Conservation (phyloP, 37 sponge, comb jelly and placozoan genomes). For the Halisarca cf. caerulea region DNA sequence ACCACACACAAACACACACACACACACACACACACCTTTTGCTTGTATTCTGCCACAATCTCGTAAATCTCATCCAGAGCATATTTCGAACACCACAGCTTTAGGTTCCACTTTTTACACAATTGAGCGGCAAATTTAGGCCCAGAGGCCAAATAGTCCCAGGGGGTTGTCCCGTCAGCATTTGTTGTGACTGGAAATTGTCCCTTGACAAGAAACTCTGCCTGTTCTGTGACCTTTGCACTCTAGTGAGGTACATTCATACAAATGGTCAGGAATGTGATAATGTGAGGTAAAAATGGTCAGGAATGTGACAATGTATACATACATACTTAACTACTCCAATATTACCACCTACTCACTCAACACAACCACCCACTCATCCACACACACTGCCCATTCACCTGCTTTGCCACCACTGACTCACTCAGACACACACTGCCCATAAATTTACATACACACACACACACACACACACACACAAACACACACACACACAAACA, state of each 20-base stretch:
- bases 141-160: constrained; percentile 40
- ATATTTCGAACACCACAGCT: constrained; percentile 47
- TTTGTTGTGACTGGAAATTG: constrained; percentile 66
- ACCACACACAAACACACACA: constrained; percentile 24
- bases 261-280: background rate
- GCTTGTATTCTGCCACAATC: constrained; percentile 1
- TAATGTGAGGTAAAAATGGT: background rate
- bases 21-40: constrained; percentile 49
- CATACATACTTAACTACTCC: background rate
- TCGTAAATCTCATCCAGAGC: constrained; percentile 47
- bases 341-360: background rate
- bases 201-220: constrained; percentile 53
- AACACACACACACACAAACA: too few species aligned
- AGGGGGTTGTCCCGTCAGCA: constrained; percentile 70
- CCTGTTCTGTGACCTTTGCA: constrained; percentile 43
- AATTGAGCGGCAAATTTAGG: constrained; percentile 50
- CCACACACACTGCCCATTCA: background rate
- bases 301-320: background rate
- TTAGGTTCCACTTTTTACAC: constrained; percentile 56
- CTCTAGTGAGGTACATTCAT: background rate
- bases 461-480: too few species aligned
- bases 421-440: too few species aligned
- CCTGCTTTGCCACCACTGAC: too few species aligned
- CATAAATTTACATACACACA: too few species aligned
- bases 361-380: too few species aligned